A percentile compares a stretch with the other conserved stretches of the same genome.
Evolutionary conservation across 2,113 vertebrate species (phyloP).

Genomic region (Formicarius rufipectus): DNA sequence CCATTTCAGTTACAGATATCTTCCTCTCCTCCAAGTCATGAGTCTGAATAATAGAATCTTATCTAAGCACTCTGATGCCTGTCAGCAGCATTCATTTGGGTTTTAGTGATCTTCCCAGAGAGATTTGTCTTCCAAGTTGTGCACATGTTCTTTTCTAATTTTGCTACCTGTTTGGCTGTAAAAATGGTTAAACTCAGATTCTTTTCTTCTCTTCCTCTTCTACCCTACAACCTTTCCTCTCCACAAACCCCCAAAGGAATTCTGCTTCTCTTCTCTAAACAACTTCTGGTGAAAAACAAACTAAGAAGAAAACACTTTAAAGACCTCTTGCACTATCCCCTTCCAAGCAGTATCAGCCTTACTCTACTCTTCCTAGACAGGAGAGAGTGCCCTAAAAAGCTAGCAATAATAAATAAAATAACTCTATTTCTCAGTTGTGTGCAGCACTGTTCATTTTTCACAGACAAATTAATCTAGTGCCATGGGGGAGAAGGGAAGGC

Average conservation of each 20-base stretch:
- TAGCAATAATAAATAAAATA: background rate
- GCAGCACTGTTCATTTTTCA: background rate
- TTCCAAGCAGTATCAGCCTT: background rate
- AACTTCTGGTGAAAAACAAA: background rate
- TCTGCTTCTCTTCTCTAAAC: background rate
- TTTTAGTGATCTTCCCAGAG: constrained; percentile 26
- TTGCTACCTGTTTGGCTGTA: background rate
- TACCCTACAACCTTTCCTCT: background rate
- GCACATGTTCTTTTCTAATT: background rate
- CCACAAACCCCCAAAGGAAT: background rate
- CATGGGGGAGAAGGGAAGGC: background rate
- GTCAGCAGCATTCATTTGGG: constrained; percentile 36
- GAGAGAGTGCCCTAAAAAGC: background rate
- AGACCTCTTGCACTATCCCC: background rate
- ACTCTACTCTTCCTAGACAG: background rate
- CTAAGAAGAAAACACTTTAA: background rate
- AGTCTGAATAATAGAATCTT: constrained; percentile 53
- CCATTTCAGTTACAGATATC: constrained; percentile 27
- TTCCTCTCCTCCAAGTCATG: constrained; percentile 39
- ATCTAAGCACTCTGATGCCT: constrained; percentile 41
- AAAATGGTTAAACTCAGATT: background rate
- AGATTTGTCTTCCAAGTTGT: constrained; percentile 31
- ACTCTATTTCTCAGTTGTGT: background rate
- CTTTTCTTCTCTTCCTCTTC: background rate
- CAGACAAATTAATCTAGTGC: background rate